Conservation (phyloP, 1,140 invertebrate genomes). For the Drosophila mojavensis region DNA sequence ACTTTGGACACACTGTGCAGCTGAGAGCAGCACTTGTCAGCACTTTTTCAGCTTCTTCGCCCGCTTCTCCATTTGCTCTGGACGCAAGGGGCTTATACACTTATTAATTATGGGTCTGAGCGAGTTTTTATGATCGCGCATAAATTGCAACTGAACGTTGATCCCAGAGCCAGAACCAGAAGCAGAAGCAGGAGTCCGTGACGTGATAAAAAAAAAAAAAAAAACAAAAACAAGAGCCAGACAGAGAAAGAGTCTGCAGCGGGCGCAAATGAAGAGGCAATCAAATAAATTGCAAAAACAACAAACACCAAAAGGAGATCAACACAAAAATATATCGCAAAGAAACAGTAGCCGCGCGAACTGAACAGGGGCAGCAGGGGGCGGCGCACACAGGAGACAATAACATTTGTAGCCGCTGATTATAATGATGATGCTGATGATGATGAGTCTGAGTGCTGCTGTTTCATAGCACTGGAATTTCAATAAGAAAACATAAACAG, state of each 20-base stretch:
- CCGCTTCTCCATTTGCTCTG: slow-evolving; percentile 13
- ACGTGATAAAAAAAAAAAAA: slow-evolving; percentile 43
- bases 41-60: slow-evolving; percentile 48
- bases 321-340: slow-evolving; percentile 14
- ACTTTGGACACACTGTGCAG: slow-evolving; percentile 42
- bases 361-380: not conserved
- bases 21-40: slow-evolving; percentile 64
- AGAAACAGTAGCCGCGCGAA: slow-evolving; percentile 56
- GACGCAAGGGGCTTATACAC: slow-evolving; percentile 30
- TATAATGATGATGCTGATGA: slow-evolving; percentile 28
- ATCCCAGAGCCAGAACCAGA: slow-evolving; percentile 17
- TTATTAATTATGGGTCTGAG: slow-evolving; percentile 75
- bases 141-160: slow-evolving; percentile 76
- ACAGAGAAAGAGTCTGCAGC: not conserved
- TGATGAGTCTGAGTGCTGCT: slow-evolving; percentile 17
- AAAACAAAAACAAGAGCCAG: not conserved
- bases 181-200: slow-evolving; percentile 25
- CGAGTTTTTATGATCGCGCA: slow-evolving; percentile 75
- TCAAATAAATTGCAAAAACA: slow-evolving; percentile 76
- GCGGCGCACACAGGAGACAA: slow-evolving; percentile 26
- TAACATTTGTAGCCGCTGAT: slow-evolving; percentile 38
- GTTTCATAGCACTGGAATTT: slow-evolving; percentile 60
- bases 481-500: slow-evolving; percentile 52
- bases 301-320: slow-evolving; percentile 29
- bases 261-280: slow-evolving; percentile 66